phyloP scores from a whole-genome alignment of 2,113 vertebrate genomes.

The Crotalus viridis region DNA sequence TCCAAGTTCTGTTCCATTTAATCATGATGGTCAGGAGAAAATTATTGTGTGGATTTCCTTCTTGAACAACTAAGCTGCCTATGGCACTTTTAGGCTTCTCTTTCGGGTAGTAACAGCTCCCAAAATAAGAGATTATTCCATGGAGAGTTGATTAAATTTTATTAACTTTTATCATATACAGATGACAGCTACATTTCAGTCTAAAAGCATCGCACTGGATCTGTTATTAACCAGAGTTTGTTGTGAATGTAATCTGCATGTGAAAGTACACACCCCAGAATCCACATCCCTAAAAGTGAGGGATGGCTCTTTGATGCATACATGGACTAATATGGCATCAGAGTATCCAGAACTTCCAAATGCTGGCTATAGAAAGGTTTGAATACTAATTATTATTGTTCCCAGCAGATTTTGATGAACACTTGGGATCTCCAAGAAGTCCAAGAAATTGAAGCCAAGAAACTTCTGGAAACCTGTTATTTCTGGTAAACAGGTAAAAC shows the following conservation, averaged over 20 bases:
- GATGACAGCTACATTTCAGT: not conserved
- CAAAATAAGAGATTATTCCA: not conserved
- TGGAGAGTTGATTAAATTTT: not conserved
- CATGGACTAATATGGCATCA: not conserved
- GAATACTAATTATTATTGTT: not conserved
- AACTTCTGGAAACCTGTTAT: not conserved
- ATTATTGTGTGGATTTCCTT: not conserved
- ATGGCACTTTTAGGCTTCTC: not conserved
- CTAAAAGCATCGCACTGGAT: not conserved
- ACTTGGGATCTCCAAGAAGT: not conserved
- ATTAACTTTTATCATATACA: not conserved
- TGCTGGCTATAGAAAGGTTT: not conserved
- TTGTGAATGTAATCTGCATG: not conserved
- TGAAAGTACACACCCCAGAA: not conserved
- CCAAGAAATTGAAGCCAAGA: not conserved
- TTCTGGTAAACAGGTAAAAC: not conserved
- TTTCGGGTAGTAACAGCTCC: not conserved
- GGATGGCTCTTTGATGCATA: not conserved
- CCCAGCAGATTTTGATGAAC: not conserved
- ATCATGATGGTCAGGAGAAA: not conserved
- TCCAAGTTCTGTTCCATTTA: not conserved
- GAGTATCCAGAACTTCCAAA: not conserved
- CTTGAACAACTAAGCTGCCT: not conserved
- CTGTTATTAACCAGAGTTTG: not conserved
- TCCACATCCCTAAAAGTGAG: not conserved